phyloP scores from a whole-genome alignment of 1,140 invertebrate genomes.

The Drosophila repleta region DNA sequence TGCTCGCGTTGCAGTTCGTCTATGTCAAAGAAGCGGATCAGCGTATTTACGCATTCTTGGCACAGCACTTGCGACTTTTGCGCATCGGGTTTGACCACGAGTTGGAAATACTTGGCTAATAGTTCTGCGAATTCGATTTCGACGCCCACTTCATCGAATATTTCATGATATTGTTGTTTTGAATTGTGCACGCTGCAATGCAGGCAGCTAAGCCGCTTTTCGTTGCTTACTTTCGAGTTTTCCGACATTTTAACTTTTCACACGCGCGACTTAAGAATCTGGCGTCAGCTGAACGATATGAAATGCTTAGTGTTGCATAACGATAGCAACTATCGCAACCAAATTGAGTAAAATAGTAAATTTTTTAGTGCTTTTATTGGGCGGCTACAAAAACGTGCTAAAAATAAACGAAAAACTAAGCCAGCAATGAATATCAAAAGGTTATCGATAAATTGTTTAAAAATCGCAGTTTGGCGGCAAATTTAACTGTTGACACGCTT shows the following conservation, averaged over 20 bases:
- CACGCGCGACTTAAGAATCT: slow-evolving; percentile 3
- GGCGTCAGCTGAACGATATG: slow-evolving; percentile 47
- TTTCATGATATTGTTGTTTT: slow-evolving; percentile 66
- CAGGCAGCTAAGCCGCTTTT: slow-evolving; percentile 56
- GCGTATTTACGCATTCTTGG: slow-evolving; percentile 56
- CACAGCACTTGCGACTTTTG: slow-evolving; percentile 51
- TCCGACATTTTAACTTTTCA: slow-evolving; percentile 76
- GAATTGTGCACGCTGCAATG: slow-evolving; percentile 62
- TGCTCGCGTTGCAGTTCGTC: slow-evolving; percentile 60
- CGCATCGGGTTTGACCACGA: slow-evolving; percentile 43
- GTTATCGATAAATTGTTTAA: slow-evolving; percentile 3
- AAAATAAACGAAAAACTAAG: background rate
- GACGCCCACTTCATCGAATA: slow-evolving; percentile 72
- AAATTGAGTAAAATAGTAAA: background rate
- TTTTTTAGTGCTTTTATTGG: slow-evolving; percentile 17
- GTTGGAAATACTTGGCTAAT: slow-evolving; percentile 54
- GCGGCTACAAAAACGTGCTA: background rate
- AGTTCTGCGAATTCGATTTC: slow-evolving; percentile 60
- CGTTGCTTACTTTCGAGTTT: slow-evolving; percentile 41
- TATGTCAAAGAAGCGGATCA: slow-evolving; percentile 69
- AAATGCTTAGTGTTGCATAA: slow-evolving; percentile 29
- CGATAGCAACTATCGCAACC: background rate
- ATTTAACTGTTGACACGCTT: slow-evolving; percentile 70
- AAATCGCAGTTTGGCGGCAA: background rate
- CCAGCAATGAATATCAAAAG: background rate